Percentiles rank a stretch among this genome's conserved stretches.
These are phyloP conservation scores for Psephotus haematonotus DNA, from an alignment of 2,113 vertebrate species.

Conservation along the genomic window DNA sequence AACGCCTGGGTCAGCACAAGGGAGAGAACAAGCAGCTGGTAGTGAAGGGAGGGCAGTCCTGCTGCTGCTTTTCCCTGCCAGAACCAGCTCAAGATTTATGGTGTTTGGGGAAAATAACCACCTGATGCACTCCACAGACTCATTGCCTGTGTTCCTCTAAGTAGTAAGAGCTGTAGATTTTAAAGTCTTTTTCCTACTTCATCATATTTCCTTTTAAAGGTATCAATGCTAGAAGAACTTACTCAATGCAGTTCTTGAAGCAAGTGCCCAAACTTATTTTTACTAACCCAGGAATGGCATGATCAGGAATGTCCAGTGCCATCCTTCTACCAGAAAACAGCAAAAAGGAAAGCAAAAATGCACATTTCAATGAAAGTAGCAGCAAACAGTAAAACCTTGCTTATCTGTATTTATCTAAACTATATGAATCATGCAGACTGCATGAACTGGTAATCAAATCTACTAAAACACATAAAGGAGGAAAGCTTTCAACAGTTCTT, in stretches of 20 bases:
- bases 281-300: background rate
- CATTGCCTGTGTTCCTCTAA: background rate
- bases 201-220: background rate
- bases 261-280: background rate
- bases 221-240: background rate
- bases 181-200: background rate
- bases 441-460: background rate
- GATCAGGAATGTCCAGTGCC: background rate
- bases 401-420: background rate
- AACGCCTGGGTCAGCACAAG: slow-evolving; percentile 38
- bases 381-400: background rate
- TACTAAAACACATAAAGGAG: background rate
- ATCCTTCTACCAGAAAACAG: background rate
- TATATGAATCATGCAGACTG: background rate
- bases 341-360: background rate
- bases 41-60: background rate
- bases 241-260: background rate
- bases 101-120: slow-evolving; percentile 4
- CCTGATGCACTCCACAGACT: slow-evolving; percentile 4
- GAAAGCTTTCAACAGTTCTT: background rate
- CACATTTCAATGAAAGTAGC: background rate
- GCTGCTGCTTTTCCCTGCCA: background rate
- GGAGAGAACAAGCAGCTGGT: slow-evolving; percentile 43
- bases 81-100: slow-evolving; percentile 10
- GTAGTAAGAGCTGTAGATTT: background rate